phyloP scores from a whole-genome alignment of 2,888 invertebrate species.

The Trissolcus brochymenae region DNA sequence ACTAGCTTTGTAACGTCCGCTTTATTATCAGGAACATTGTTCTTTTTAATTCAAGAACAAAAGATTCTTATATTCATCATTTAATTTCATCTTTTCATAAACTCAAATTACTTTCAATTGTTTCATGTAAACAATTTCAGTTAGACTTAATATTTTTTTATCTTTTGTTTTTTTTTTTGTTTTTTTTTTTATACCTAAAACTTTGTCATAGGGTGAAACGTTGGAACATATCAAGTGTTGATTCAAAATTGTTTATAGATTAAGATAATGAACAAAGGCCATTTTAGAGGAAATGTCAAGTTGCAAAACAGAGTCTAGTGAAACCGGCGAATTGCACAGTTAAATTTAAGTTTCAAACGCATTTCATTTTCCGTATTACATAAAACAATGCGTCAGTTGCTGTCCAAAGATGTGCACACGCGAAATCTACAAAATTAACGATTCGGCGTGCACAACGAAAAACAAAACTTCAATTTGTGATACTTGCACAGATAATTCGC shows the following conservation, averaged over 20 bases:
- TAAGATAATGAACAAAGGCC: conserved; percentile 4
- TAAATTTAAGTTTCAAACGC: conserved; percentile 44
- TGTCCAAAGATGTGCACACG: conserved; percentile 18
- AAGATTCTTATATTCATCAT: too few species aligned
- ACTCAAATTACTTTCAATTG: too few species aligned
- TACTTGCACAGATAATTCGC: conserved; percentile 3
- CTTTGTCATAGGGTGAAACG: neutral
- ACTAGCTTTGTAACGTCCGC: conserved; percentile 33
- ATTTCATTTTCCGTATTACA: conserved; percentile 43
- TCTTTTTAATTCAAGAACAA: neutral
- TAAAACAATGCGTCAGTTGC: conserved; percentile 26
- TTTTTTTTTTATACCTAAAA: neutral
- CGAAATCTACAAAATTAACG: conserved; percentile 19
- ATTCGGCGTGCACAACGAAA: conserved; percentile 23
- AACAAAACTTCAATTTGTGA: neutral
- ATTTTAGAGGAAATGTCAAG: conserved; percentile 21
- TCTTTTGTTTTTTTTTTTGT: neutral
- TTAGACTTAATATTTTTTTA: too few species aligned
- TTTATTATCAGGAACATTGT: neutral
- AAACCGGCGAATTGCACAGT: conserved; percentile 11
- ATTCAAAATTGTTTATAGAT: neutral
- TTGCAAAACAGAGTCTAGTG: conserved; percentile 36
- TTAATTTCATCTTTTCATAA: too few species aligned
- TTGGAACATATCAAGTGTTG: too few species aligned
- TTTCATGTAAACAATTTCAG: too few species aligned